phyloP scores from a whole-genome alignment of 2,113 vertebrate genomes.

The Dipodomys merriami region DNA sequence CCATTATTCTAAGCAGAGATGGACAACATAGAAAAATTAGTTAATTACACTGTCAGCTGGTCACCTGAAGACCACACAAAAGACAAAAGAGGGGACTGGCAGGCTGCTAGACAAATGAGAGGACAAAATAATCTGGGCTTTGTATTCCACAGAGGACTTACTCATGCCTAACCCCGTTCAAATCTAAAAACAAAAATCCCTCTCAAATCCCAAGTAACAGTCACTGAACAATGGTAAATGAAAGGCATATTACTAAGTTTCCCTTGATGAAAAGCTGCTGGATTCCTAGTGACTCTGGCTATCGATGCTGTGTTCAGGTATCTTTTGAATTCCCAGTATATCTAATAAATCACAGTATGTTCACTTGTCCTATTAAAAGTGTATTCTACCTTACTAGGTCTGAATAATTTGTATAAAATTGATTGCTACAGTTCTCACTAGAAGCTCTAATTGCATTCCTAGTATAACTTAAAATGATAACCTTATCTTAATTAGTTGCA shows the following conservation, averaged over 20 bases:
- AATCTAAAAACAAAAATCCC: slow-evolving; percentile 54
- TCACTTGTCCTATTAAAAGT: slow-evolving; percentile 85
- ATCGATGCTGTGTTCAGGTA: slow-evolving; percentile 63
- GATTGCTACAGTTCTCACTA: slow-evolving; percentile 87
- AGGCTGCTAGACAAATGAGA: not conserved
- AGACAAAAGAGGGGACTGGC: not conserved
- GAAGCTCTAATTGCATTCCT: slow-evolving; percentile 88
- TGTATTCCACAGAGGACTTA: not conserved
- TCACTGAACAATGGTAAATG: slow-evolving; percentile 12
- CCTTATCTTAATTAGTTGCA: slow-evolving; percentile 91
- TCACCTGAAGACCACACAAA: slow-evolving; percentile 38
- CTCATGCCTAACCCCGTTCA: slow-evolving; percentile 6
- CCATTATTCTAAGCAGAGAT: not conserved
- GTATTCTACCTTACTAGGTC: slow-evolving; percentile 84
- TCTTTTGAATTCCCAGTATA: slow-evolving; percentile 80
- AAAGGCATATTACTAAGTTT: slow-evolving; percentile 60
- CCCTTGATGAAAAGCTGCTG: slow-evolving; percentile 64
- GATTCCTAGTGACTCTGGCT: slow-evolving; percentile 58
- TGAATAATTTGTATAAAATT: slow-evolving; percentile 88
- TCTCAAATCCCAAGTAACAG: slow-evolving; percentile 68
- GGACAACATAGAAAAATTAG: slow-evolving; percentile 24
- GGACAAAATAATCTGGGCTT: not conserved
- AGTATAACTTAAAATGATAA: slow-evolving; percentile 90
- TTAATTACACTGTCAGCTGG: slow-evolving; percentile 32
- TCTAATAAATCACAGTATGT: slow-evolving; percentile 82